Base-by-base conservation (phyloP, 2,888 invertebrate genomes). In the Junonia oenone region DNA sequence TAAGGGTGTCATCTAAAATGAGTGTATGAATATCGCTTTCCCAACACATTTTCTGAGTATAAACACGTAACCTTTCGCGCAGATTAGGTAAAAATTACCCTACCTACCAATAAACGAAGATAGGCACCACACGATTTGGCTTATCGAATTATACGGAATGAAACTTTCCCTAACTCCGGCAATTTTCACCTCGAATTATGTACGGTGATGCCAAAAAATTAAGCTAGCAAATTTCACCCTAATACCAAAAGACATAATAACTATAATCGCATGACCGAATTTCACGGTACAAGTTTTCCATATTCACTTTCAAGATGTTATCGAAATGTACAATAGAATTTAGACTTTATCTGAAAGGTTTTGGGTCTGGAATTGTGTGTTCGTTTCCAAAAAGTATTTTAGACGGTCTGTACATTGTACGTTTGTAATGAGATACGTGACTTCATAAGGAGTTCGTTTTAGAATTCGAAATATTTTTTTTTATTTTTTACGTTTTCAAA, bases 351-450 rank as follows among this genome's bases (percentile, higher is more conserved):
- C 8, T 2, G 6, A 5, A n/a, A 8, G 8, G 0, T 5, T 19
- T 56, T 53, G 38, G 26, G 45, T 8, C 14, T 35, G 17, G 0
- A 27, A 6, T 56, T 9, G 47, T 33, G 1, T 37, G 37, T 15
- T 19, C 11, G 33, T 33, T 19, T 31, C 9, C 29, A 19, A 33
- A 33, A 27, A 29, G 4, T n/a, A 26, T 26, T 46, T 43, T 27
- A 15, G 31, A n/a, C 5, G 33, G n/a, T 29, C 19, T 35, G 29
- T 31, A 19, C 43, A 11, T 6, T 48, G 35, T 27, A 54, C 45
- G 48, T n/a, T 49, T 19, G 37, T 57, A 57, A 57, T 57, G 54
- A 49, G 57, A 49, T 53, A 57, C 57, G 54, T 40, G 38, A 40
- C 38, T 40, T 40, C 19, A 9, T 19, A 40, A 19, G 38, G 1